Evolutionary conservation across 2,797 vertebrate genomes (phyloP), one percentile per base, ranked within the genome.

Genomic region (Lacerta agilis): DNA sequence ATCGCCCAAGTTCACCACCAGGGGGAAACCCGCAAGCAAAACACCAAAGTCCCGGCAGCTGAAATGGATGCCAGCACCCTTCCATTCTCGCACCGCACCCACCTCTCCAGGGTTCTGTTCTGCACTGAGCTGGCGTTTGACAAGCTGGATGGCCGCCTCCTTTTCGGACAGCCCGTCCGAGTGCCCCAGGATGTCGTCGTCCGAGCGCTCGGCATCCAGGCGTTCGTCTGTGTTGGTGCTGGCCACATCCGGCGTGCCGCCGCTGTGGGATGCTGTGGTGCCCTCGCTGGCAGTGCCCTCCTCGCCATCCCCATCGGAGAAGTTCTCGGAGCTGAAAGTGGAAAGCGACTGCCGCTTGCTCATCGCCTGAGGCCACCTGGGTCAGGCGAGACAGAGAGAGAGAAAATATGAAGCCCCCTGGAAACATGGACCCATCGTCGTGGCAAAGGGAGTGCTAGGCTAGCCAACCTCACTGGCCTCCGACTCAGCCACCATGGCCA

Each of bases 141-240:
- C 97, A 83, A 97, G 98, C 79, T 96, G 97, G 1, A 97, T 96
- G 41, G 96, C 91, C 0, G 97, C 97, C 88, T 97, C 98, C 93
- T 98, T 98, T 91, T 98, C 98, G 0, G 98, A 98, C 80, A 98
- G 97, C n/a, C 94, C 94, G 20, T 95, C 94, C 5, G 97, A 96
- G 0, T 97, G 96, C 67, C 97, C 97, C 13, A 95, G 97, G 6
- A 97, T 97, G 79, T 99, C 98, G 71, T 99, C 98, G 20, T 95
- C 98, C 96, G 98, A 98, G 91, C 98, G 97, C 29, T 99, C 98
- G 0, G 88, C 88, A 6, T 98, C 98, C 55, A 98, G 97, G 0
- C 98, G 97, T 92, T 99, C 98, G 20, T 99, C 98, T 0, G 99
- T 99, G 95, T 99, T 98, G 95, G 98, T 99, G 94, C 98, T 99